These are phyloP conservation scores for Clusia tigrina DNA, from an alignment of 2,888 invertebrate genomes.

Conservation along the genomic window DNA sequence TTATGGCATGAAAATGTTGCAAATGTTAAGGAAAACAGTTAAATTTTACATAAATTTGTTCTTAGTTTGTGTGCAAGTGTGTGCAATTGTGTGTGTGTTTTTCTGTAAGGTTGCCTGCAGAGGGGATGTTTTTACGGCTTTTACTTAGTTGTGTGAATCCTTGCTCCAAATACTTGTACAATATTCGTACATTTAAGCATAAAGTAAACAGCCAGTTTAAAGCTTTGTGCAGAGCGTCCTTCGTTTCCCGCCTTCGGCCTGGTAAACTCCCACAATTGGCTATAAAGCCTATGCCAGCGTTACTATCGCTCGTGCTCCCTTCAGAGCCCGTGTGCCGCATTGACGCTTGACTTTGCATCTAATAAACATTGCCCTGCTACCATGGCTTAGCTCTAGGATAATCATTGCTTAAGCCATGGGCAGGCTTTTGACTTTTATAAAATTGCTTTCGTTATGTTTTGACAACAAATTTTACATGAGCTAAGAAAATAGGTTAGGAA, in stretches of 20 bases:
- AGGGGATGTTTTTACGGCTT: neutral
- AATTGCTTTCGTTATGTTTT: slow-evolving; percentile 8
- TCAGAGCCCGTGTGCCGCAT: slow-evolving; percentile 10
- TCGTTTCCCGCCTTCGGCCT: no score
- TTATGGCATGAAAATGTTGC: neutral
- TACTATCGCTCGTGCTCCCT: neutral
- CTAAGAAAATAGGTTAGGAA: slow-evolving; percentile 21
- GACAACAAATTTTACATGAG: slow-evolving; percentile 8
- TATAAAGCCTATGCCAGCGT: neutral
- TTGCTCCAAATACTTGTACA: slow-evolving; percentile 27
- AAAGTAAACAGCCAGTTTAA: no score
- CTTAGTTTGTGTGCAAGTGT: slow-evolving; percentile 13
- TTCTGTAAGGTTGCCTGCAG: no score
- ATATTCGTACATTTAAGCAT: no score
- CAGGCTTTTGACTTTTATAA: slow-evolving; percentile 10
- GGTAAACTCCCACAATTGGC: no score
- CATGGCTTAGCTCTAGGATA: slow-evolving; percentile 27
- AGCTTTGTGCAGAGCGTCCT: slow-evolving; percentile 19
- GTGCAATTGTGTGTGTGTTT: no score
- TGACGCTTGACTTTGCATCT: slow-evolving; percentile 14
- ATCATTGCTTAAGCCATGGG: slow-evolving; percentile 27
- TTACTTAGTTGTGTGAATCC: slow-evolving; percentile 14
- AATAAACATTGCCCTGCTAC: slow-evolving; percentile 26
- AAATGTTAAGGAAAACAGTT: slow-evolving; percentile 11
- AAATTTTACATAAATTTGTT: slow-evolving; percentile 27